A percentile compares a stretch with the other conserved stretches of the same genome.
These are phyloP conservation scores for Dicerorhinus sumatrensis DNA, from an alignment of 2,113 vertebrate species.

Conservation along the genomic window DNA sequence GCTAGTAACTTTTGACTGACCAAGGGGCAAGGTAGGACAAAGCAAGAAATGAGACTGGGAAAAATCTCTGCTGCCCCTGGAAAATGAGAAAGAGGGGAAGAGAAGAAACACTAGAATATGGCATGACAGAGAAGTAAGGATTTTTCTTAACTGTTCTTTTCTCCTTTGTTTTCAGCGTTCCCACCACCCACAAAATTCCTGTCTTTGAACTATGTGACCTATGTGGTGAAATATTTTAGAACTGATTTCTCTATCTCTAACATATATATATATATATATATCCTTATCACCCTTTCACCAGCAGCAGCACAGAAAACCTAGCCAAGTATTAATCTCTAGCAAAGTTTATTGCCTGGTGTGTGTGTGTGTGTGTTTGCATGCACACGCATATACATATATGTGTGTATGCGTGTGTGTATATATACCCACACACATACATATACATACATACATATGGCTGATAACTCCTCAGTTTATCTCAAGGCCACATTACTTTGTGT, in stretches of 20 bases:
- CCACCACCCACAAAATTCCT: not conserved
- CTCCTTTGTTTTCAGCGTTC: not conserved
- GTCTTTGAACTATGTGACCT: not conserved
- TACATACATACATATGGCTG: not conserved
- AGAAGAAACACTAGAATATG: not conserved
- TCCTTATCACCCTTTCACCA: not conserved
- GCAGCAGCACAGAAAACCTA: not conserved
- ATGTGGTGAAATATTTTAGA: not conserved
- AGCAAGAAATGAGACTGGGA: not conserved
- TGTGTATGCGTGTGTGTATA: not conserved
- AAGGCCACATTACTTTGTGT: not conserved
- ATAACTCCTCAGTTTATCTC: slow-evolving; percentile 28
- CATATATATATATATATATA: too few relatives aligned
- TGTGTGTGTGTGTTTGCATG: not conserved
- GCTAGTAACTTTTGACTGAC: not conserved
- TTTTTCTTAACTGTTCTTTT: not conserved
- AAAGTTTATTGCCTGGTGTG: not conserved
- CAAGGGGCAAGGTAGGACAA: not conserved
- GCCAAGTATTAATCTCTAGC: not conserved
- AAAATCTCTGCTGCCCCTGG: not conserved
- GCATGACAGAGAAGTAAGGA: not conserved
- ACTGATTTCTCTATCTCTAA: not conserved
- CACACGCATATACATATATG: not conserved
- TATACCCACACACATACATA: fast-evolving
- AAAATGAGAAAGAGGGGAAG: not conserved